phyloP scores from a whole-genome alignment of 2,797 vertebrate genomes.

The Arvicola amphibius region DNA sequence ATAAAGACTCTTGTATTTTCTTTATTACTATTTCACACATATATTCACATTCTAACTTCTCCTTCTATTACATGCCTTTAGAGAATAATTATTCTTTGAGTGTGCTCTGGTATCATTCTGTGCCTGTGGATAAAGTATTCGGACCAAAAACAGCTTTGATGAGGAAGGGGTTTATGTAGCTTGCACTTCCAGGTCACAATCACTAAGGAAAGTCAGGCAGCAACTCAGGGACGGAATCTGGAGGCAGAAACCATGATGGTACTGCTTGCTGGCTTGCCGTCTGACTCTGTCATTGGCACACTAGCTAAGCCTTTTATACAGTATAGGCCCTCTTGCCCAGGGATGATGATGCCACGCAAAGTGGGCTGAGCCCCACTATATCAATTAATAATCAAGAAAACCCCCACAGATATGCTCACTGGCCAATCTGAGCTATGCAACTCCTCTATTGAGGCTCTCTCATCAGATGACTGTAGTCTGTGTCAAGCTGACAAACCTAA shows the following conservation, averaged over 20 bases:
- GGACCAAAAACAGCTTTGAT: not conserved
- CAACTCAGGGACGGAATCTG: not conserved
- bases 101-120: not conserved
- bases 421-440: not conserved
- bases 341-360: not conserved
- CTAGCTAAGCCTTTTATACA: not conserved
- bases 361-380: not conserved
- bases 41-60: not conserved
- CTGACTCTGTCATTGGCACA: not conserved
- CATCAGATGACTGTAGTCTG: not conserved
- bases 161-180: not conserved
- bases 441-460: not conserved
- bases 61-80: not conserved
- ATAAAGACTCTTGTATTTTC: slow-evolving; percentile 15
- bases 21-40: not conserved
- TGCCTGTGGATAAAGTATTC: not conserved
- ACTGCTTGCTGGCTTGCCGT: not conserved
- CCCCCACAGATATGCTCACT: not conserved
- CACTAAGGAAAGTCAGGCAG: not conserved
- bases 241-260: not conserved
- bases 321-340: not conserved
- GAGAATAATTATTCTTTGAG: not conserved
- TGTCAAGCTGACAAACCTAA: not conserved
- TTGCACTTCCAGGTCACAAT: not conserved
- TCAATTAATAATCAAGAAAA: not conserved